Conservation (phyloP, 2,797 vertebrate species). For the Leuciscus waleckii region DNA sequence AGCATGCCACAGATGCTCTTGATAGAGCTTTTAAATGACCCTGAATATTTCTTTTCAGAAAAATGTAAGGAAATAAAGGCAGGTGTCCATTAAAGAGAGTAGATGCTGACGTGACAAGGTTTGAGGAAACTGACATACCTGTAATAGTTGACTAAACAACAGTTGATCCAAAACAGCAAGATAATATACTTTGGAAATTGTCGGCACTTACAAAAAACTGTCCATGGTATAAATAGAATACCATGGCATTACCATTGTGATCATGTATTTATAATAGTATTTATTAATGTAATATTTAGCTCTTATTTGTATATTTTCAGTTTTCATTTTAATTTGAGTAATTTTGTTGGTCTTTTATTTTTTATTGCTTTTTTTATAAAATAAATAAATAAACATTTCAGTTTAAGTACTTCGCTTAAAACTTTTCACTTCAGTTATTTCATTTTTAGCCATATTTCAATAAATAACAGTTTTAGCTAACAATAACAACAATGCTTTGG, state of each 20-base stretch:
- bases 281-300: neutral
- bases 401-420: neutral
- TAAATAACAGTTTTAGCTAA: neutral
- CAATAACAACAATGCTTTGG: neutral
- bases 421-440: neutral
- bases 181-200: neutral
- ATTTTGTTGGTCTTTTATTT: neutral
- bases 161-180: neutral
- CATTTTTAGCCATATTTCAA: neutral
- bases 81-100: no score
- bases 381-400: no score
- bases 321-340: neutral
- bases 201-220: neutral
- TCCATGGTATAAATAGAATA: constrained; percentile 2
- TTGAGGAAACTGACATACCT: neutral
- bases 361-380: neutral
- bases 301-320: neutral
- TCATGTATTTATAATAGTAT: neutral
- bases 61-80: no score
- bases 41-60: neutral
- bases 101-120: neutral
- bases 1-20: neutral
- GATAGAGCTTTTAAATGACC: neutral
- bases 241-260: neutral
- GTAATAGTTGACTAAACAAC: constrained; percentile 1